Percentiles rank a stretch among this genome's conserved stretches.
phyloP scores from a whole-genome alignment of 2,888 invertebrate genomes.

The Ecliptopera silaceata region DNA sequence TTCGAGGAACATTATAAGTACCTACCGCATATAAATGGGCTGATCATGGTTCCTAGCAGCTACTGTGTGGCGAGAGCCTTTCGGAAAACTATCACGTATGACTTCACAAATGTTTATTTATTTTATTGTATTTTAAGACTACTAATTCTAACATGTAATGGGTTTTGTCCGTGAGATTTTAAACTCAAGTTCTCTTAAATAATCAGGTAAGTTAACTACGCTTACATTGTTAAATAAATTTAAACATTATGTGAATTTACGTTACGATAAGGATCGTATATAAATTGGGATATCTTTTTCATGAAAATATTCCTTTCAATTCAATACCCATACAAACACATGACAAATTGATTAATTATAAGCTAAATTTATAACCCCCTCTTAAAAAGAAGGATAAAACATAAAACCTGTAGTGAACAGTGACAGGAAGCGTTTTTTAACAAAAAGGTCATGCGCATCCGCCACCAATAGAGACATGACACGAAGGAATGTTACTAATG shows the following conservation, averaged over 20 bases:
- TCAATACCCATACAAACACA: too few relatives aligned
- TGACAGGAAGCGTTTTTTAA: slow-evolving; percentile 68
- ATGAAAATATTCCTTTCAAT: too few relatives aligned
- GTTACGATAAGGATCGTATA: background rate
- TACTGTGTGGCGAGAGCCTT: slow-evolving; percentile 61
- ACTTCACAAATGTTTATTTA: slow-evolving; percentile 54
- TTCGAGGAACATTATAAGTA: slow-evolving; percentile 62
- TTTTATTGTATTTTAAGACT: slow-evolving; percentile 47
- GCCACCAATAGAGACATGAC: slow-evolving; percentile 68
- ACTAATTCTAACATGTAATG: slow-evolving; percentile 35
- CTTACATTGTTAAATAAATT: background rate
- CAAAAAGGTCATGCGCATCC: slow-evolving; percentile 72
- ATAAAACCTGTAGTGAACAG: slow-evolving; percentile 60
- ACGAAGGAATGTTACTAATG: slow-evolving; percentile 57
- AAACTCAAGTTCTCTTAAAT: background rate
- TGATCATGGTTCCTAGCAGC: slow-evolving; percentile 58
- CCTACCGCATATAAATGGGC: slow-evolving; percentile 68
- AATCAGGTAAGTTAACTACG: too few relatives aligned
- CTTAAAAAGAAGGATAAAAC: slow-evolving; percentile 60
- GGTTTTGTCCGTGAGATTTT: background rate
- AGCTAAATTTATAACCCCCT: slow-evolving; percentile 65
- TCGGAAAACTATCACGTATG: slow-evolving; percentile 67
- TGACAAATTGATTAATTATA: slow-evolving; percentile 51
- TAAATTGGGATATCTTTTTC: too few relatives aligned
- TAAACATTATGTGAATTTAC: background rate